Evolutionary conservation across 2,797 vertebrate genomes (phyloP), one percentile per base, ranked within the genome.

Genomic region (Karalla daura): DNA sequence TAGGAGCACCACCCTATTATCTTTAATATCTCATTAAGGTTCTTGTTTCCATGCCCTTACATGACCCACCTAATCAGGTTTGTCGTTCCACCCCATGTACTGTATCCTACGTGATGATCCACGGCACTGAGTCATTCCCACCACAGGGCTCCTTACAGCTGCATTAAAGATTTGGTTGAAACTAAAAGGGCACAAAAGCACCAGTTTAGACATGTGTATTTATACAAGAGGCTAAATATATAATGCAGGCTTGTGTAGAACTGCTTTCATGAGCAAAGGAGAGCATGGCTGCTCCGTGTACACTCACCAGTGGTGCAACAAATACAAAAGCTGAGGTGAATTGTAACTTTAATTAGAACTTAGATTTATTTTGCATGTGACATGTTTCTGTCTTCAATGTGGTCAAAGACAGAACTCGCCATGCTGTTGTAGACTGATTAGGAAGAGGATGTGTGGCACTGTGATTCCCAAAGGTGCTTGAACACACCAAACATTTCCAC

Each of bases 401-500:
- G n/a, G n/a, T n/a, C n/a, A n/a, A n/a, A n/a, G n/a, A n/a, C n/a
- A n/a, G n/a, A n/a, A n/a, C n/a, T n/a, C n/a, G n/a, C n/a, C n/a
- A n/a, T n/a, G n/a, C n/a, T n/a, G n/a, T n/a, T n/a, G n/a, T n/a
- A n/a, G n/a, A n/a, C n/a, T n/a, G n/a, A n/a, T n/a, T n/a, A n/a
- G n/a, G n/a, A n/a, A n/a, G n/a, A n/a, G n/a, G n/a, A n/a, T n/a
- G n/a, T n/a, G n/a, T n/a, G n/a, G n/a, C n/a, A n/a, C n/a, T 18
- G 12, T 13, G 14, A 39, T 27, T 24, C 27, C 9, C 30, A 40
- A 25, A 51, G 1, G n/a, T 18, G 50, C 40, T 18, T 24, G 3
- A 54, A 56, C 3, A 5, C 50, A 64, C 36, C 64, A 64, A 63
- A 51, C 27, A 23, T 50, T 60, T 47, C 32, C n/a, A 49, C 40